phyloP scores from a whole-genome alignment of 2,113 vertebrate genomes.

The Microcebus jonahi region DNA sequence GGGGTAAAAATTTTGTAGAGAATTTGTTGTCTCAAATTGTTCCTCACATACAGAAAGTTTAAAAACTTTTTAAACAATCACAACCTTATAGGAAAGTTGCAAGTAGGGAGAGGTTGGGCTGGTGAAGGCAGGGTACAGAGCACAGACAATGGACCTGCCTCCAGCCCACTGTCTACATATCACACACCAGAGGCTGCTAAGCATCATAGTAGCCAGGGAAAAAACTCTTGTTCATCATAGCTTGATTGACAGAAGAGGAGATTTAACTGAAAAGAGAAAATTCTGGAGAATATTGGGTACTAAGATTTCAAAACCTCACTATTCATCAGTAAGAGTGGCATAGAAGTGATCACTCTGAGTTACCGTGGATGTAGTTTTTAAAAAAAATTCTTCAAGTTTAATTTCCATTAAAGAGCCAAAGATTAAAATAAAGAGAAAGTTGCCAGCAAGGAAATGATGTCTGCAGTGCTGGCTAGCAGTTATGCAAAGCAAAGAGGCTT shows the following conservation, averaged over 20 bases:
- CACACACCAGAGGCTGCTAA: not conserved
- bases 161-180: not conserved
- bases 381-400: not conserved
- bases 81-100: not conserved
- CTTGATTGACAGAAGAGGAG: not conserved
- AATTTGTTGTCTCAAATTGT: not conserved
- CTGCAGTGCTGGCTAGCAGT: not conserved
- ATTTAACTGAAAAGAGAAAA: conserved; percentile 17
- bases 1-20: no score
- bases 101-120: not conserved
- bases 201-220: fast-evolving
- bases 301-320: not conserved
- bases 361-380: not conserved
- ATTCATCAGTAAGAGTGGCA: not conserved
- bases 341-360: not conserved
- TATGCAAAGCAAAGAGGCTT: not conserved
- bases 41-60: not conserved
- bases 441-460: not conserved
- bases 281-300: not conserved
- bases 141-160: fast-evolving
- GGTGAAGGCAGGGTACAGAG: fast-evolving
- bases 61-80: not conserved
- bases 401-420: not conserved
- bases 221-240: not conserved
- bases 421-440: conserved; percentile 14